These are phyloP conservation scores for Eledone cirrhosa DNA, from an alignment of 2,888 invertebrate genomes.

Conservation along the genomic window DNA sequence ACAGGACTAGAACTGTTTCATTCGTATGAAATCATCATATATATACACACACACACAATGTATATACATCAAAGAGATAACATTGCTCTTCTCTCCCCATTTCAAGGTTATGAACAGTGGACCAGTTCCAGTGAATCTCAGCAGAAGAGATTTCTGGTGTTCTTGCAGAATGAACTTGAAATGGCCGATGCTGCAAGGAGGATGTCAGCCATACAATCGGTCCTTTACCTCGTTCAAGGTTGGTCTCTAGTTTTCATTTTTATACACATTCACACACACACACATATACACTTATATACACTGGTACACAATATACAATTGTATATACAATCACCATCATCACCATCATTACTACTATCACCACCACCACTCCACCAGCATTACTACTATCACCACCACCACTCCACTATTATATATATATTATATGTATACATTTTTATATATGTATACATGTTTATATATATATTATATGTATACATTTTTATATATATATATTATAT, in stretches of 20 bases:
- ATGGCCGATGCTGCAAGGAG: slow-evolving; percentile 83
- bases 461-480: too few species aligned
- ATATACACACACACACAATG: too few species aligned
- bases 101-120: slow-evolving; percentile 53
- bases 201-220: slow-evolving; percentile 88
- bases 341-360: not conserved
- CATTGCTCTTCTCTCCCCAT: too few species aligned
- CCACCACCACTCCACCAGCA: too few species aligned
- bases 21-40: too few species aligned
- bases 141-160: slow-evolving; percentile 76
- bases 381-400: not conserved
- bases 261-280: too few species aligned
- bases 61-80: too few species aligned
- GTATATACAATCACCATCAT: not conserved
- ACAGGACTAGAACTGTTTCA: too few species aligned
- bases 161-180: slow-evolving; percentile 90
- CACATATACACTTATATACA: too few species aligned
- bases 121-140: slow-evolving; percentile 74
- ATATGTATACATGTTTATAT: too few species aligned
- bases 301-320: not conserved
- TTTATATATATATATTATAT: too few species aligned
- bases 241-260: slow-evolving; percentile 20
- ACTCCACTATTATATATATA: not conserved
- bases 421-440: too few species aligned
- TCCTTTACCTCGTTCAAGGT: slow-evolving; percentile 91